Evolutionary conservation across 2,888 invertebrate species (phyloP), one percentile per base, ranked within the genome.

Genomic region (Ethmia dodecea): DNA sequence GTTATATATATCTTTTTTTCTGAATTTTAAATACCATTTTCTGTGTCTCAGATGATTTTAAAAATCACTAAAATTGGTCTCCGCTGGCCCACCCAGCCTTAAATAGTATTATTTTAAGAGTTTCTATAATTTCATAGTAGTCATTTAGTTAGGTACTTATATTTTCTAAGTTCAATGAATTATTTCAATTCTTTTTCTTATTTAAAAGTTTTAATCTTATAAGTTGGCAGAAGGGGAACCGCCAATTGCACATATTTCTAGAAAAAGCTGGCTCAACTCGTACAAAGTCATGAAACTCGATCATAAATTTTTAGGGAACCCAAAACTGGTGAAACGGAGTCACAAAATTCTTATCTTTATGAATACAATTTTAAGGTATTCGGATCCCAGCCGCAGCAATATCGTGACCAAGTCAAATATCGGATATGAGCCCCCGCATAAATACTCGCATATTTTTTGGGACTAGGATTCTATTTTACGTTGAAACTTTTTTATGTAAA

Each of bases 331-430:
- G 49, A 60, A 63, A 60, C 60, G 60, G 61, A 66, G 61, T 67
- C 65, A 51, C 61, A 67, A 69, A 65, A 65, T 58, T 67, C 66
- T 71, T 72, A 72, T 71, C 71, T 73, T 71, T 70, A 73, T 61
- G 59, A 57, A 59, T 62, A 60, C 61, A 58, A 66, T 67, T 71
- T 70, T 63, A 68, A 65, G 68, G 69, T 66, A 62, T 67, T 62
- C 64, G 52, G 62, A 62, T 61, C 50, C 53, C 42, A 43, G 36
- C 42, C 43, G 52, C 45, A 51, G 49, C 50, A 47, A 39, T 51
- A 50, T 55, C 55, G 56, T 55, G 49, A 46, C 44, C 47, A 42
- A 59, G 50, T 49, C 48, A 47, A 58, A 49, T 43, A 45, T 49
- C 48, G 46, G 45, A 56, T 45, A n/a, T n/a, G 40, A 45, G 27